Evolutionary conservation across 2,797 vertebrate genomes (phyloP), one percentile per base, ranked within the genome.

Genomic region (Galago senegalensis): DNA sequence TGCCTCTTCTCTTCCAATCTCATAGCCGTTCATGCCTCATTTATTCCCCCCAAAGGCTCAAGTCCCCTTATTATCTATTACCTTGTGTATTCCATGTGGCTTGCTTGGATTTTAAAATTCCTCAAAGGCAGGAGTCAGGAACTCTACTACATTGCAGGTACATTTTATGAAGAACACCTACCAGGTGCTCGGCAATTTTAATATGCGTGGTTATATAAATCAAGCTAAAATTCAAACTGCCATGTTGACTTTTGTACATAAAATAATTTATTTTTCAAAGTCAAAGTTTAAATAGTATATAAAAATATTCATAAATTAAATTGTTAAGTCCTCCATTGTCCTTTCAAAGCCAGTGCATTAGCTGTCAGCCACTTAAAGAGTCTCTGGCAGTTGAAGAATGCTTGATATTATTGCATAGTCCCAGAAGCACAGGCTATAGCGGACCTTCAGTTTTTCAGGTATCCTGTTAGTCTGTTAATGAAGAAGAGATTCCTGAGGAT

Each of bases 401-500:
- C 16, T 37, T 63, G 82, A 65, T 46, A 2, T 69, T 43, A 11
- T 34, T 7, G 5, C 56, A 58, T 17, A 23, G 31, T 96, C 53
- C 77, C 79, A 56, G 34, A 70, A 40, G 18, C 53, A 25, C 7
- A n/a, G 13, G 21, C 40, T 5, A 21, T 3, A 21, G n/a, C 5
- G 37, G 34, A 60, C 16, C 97, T 93, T 98, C 97, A 98, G 56
- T 97, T 93, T 43, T 70, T 80, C 53, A 98, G 91, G 90, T 40
- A 96, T 21, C 34, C 49, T 67, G 76, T 34, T 17, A 98, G 81
- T 69, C 46, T 93, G 16, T 49, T 85, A 34, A 98, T 95, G 91
- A 98, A 0, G 8, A 86, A 75, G 92, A 98, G 98, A 96, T 98
- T 98, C 89, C 2, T 97, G 60, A 92, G 87, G 16, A 97, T 91